Evolutionary conservation across 2,888 invertebrate genomes (phyloP), one percentile per base, ranked within the genome.

Genomic region (Endomychus coccineus): DNA sequence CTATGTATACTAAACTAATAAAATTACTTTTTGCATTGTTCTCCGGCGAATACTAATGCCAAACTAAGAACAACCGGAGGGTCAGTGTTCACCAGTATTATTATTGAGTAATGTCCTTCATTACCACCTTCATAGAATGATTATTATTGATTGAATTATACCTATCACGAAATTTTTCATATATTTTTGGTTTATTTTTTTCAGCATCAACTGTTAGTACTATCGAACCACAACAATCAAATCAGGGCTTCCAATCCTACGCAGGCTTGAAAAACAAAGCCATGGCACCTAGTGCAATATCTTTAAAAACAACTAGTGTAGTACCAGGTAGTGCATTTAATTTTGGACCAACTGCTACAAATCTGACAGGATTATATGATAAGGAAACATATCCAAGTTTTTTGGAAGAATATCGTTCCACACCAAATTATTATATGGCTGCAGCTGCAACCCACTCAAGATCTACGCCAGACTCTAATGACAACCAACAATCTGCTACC

Each of bases 271-370:
- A 75, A 46, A 67, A 54, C 34, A 38, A 48, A 29, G 33, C 53
- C 9, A 54, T 60, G 37, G 68, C 67, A 50, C 63, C 65, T 14
- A 60, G 62, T 45, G 70, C 71, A 44, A 76, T 83, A 48, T 72
- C 78, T 7, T 57, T 82, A 29, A 76, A 84, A 51, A 77, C 81
- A 30, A 69, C 76, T 3, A 77, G 77, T 50, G 80, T 84, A 57
- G 83, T 87, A 44, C 78, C 87, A 4, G 80, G 83, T 15, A 86
- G 85, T 65, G 86, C 88, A 32, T 89, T 88, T 53, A n/a, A n/a
- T n/a, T 89, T 87, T 56, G 84, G 84, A 11, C 73, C 84, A 3
- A 70, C 83, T 1, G 71, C 80, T 3, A 71, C 75, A 40, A 66
- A 68, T 3, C 67, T 81, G 54, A 59, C 75, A 9, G 73, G 75